Evolutionary conservation across 2,888 invertebrate species (phyloP), one percentile per base, ranked within the genome.

Genomic region (Amphimallon solstitiale): DNA sequence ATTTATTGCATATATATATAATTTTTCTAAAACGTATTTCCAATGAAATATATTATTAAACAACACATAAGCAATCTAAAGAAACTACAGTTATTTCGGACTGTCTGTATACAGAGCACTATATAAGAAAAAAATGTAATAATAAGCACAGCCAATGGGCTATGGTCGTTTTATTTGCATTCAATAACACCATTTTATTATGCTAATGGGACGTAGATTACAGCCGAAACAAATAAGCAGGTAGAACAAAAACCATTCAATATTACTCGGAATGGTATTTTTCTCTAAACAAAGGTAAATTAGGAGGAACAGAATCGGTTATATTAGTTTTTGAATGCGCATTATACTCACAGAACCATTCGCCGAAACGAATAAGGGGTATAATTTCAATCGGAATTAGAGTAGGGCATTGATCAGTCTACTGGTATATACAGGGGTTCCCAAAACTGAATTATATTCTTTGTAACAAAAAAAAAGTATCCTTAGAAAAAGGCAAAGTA

Each of bases 181-280:
- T 43, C 23, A n/a, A 43, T 60, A 38, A 21, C 12, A 60, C 60
- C 40, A 21, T 12, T 12, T 12, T 21, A 60, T 60, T 60, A 60
- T 60, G 60, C 23, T 60, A 60, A 60, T 60, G 43, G n/a, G 19
- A 43, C 60, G 38, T 43, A 23, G 38, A 60, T 48, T 48, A 48
- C 48, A 10, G 38, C 19, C 19, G 38, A 19, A 54, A 35, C 17
- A 37, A 35, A 54, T 54, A 21, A 37, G 14, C 23, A 38, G 54
- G 54, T 54, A 54, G 54, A 35, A 35, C 15, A 23, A 23, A 54
- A 37, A 38, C 54, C 37, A 38, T 54, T 54, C 38, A 54, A 19
- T 54, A 38, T 54, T 12, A 35, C 23, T 48, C 19, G 19, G 45
- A 19, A 45, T 45, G 17, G 14, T 15, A 17, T 19, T 19, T 15